phyloP scores from a whole-genome alignment of 1,140 invertebrate genomes.

The Drosophila littoralis region DNA sequence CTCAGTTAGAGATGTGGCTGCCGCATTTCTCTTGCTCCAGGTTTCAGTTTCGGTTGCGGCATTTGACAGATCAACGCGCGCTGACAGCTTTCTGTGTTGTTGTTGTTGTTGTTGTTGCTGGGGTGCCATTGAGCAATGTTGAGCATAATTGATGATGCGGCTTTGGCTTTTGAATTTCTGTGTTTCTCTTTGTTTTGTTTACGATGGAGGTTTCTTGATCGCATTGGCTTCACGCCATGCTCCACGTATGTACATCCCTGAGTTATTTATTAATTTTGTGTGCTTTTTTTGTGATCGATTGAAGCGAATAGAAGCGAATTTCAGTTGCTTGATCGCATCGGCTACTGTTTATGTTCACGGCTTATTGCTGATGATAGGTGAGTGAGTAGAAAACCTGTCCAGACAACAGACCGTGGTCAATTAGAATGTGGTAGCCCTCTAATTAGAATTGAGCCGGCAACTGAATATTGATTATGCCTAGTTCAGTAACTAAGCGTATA shows the following conservation, averaged over 20 bases:
- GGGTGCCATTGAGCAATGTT: slow-evolving; percentile 64
- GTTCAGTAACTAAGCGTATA: slow-evolving; percentile 10
- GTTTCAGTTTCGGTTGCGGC: slow-evolving; percentile 38
- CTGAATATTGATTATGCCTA: slow-evolving; percentile 12
- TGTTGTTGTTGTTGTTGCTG: slow-evolving; percentile 43
- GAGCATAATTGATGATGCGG: slow-evolving; percentile 83
- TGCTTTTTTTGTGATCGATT: slow-evolving; percentile 35
- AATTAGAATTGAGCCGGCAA: slow-evolving; percentile 30
- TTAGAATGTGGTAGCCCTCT: slow-evolving; percentile 16
- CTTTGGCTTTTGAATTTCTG: slow-evolving; percentile 75
- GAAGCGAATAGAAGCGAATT: slow-evolving; percentile 48
- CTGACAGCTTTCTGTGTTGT: slow-evolving; percentile 73
- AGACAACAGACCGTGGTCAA: slow-evolving; percentile 18
- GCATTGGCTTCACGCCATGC: slow-evolving; percentile 74
- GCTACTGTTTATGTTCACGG: slow-evolving; percentile 79
- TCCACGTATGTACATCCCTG: slow-evolving; percentile 33
- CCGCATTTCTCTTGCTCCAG: slow-evolving; percentile 68
- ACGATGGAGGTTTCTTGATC: slow-evolving; percentile 70
- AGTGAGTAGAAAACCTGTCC: slow-evolving; percentile 1
- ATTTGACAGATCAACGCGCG: slow-evolving; percentile 81
- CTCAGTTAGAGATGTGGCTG: slow-evolving; percentile 43
- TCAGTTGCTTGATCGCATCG: slow-evolving; percentile 65
- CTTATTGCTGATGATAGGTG: slow-evolving; percentile 63
- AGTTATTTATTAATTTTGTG: slow-evolving; percentile 7
- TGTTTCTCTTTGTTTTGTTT: slow-evolving; percentile 30